phyloP scores from a whole-genome alignment of 2,888 invertebrate genomes.

The Mythimna albipuncta region DNA sequence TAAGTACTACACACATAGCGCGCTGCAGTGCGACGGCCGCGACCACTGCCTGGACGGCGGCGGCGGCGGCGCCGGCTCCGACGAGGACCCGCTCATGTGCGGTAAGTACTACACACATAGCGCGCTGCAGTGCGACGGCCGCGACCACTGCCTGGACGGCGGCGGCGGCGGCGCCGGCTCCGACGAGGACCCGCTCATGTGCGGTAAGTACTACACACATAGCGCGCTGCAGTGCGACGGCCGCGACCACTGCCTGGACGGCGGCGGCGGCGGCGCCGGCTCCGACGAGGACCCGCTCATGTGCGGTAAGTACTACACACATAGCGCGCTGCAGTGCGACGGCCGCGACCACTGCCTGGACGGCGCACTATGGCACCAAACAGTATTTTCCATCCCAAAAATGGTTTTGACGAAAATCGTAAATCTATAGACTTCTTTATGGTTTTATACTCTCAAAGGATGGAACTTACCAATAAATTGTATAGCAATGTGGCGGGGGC shows the following conservation, averaged over 20 bases:
- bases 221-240: constrained; percentile 91
- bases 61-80: constrained; percentile 90
- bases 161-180: constrained; percentile 89
- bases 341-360: constrained; percentile 92
- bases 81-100: constrained; percentile 77
- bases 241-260: constrained; percentile 90
- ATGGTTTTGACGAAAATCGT: too few species aligned
- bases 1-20: constrained; percentile 85
- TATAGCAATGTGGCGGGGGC: too few species aligned
- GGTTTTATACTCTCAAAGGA: too few species aligned
- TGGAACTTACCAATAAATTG: too few species aligned
- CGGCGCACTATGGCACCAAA: too few species aligned
- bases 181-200: constrained; percentile 82
- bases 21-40: constrained; percentile 93
- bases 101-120: constrained; percentile 1
- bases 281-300: constrained; percentile 86
- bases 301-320: constrained; percentile 5
- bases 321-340: constrained; percentile 89
- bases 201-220: constrained; percentile 4
- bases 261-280: constrained; percentile 87
- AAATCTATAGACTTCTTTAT: too few species aligned
- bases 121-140: constrained; percentile 91
- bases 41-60: constrained; percentile 90
- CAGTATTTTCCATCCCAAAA: too few species aligned
- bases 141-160: constrained; percentile 90